Percentiles rank a stretch among this genome's conserved stretches.
phyloP scores from a whole-genome alignment of 2,888 invertebrate genomes.

The Campoplex capitator region DNA sequence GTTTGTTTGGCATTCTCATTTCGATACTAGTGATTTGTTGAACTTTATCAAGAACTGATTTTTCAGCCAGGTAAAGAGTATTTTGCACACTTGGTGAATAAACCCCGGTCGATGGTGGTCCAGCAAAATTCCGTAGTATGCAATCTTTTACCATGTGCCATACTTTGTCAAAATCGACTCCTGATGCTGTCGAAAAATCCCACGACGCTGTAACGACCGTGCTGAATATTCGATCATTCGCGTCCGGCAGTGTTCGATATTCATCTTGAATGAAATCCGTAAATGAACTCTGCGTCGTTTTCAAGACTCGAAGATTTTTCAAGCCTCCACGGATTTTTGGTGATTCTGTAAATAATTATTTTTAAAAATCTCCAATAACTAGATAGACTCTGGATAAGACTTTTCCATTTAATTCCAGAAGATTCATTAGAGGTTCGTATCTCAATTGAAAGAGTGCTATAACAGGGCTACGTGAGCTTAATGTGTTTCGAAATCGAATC shows the following conservation, averaged over 20 bases:
- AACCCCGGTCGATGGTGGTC: conserved; percentile 89
- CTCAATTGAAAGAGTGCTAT: too few species aligned
- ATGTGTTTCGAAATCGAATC: too few species aligned
- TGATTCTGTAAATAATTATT: conserved; percentile 82
- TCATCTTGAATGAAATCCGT: conserved; percentile 92
- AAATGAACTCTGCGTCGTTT: conserved; percentile 93
- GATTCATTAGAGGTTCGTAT: too few species aligned
- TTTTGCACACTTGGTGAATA: conserved; percentile 93
- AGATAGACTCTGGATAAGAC: too few species aligned
- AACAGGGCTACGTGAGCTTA: too few species aligned
- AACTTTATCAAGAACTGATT: conserved; percentile 89
- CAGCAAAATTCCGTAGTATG: conserved; percentile 91
- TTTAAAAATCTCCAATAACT: neutral
- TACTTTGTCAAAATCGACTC: conserved; percentile 89
- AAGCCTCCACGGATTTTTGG: conserved; percentile 89
- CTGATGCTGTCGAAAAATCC: conserved; percentile 89
- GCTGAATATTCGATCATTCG: conserved; percentile 91
- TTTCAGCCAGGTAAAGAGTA: conserved; percentile 90
- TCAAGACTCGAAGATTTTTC: conserved; percentile 90
- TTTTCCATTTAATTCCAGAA: too few species aligned
- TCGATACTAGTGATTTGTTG: conserved; percentile 89
- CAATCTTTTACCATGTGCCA: conserved; percentile 90
- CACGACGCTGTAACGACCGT: conserved; percentile 91
- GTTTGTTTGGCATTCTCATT: conserved; percentile 93
- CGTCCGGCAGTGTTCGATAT: conserved; percentile 91